phyloP scores from a whole-genome alignment of 1,140 invertebrate species.

The Manduca sexta region DNA sequence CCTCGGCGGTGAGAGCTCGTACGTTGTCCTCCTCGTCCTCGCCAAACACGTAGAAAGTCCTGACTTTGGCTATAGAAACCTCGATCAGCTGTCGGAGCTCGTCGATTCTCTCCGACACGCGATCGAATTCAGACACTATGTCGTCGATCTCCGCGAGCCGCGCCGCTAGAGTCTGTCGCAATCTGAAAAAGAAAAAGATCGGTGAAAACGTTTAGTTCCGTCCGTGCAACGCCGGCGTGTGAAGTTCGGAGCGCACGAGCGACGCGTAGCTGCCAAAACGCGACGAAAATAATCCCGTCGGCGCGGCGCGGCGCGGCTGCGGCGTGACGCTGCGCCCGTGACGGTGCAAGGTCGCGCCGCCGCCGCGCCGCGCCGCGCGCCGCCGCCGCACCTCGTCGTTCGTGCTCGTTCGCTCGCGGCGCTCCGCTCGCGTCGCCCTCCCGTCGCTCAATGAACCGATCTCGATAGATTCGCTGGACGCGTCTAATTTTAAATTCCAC shows the following conservation, averaged over 20 bases:
- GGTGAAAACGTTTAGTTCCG: constrained; percentile 30
- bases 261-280: constrained; percentile 54
- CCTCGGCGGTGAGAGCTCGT: constrained; percentile 67
- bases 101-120: constrained; percentile 77
- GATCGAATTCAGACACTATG: constrained; percentile 65
- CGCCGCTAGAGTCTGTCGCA: constrained; percentile 69
- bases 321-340: constrained; percentile 42
- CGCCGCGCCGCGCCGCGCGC: constrained; percentile 26
- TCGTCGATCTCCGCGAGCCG: constrained; percentile 68
- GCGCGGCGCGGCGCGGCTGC: constrained; percentile 36
- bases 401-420: constrained; percentile 61
- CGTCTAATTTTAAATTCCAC: constrained; percentile 62
- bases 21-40: constrained; percentile 76
- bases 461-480: constrained; percentile 42
- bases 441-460: constrained; percentile 67
- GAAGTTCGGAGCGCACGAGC: constrained; percentile 29
- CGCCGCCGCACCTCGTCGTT: constrained; percentile 51
- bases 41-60: constrained; percentile 82
- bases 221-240: constrained; percentile 22
- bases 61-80: constrained; percentile 76
- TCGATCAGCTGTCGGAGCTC: constrained; percentile 77
- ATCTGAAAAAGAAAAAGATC: constrained; percentile 54
- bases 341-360: constrained; percentile 60
- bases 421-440: constrained; percentile 62
- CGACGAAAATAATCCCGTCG: constrained; percentile 66